Conservation (phyloP, 2,113 vertebrate genomes). For the Cercopithecus mona region DNA sequence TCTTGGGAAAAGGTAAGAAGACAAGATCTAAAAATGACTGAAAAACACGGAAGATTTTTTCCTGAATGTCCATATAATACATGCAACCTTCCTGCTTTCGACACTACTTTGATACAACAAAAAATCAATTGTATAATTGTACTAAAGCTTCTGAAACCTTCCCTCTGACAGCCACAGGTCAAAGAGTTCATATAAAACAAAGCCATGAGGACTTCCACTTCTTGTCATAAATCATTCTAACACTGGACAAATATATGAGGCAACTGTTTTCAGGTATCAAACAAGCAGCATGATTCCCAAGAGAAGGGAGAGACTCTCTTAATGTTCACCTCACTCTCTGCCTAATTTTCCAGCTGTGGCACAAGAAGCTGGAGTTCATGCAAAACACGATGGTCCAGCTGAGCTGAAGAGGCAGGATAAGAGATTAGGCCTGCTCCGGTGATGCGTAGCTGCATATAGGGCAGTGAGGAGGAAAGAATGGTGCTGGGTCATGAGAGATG, state of each 20-base stretch:
- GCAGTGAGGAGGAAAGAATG: neutral
- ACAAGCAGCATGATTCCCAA: neutral
- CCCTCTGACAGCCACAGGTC: neutral
- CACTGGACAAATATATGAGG: neutral
- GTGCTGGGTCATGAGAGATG: neutral
- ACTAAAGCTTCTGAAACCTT: neutral
- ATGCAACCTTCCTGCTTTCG: constrained; percentile 26
- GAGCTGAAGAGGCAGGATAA: neutral
- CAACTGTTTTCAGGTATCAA: constrained; percentile 7
- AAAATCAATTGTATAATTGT: neutral
- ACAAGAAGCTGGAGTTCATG: neutral
- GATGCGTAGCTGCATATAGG: neutral
- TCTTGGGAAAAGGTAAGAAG: neutral
- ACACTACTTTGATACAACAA: neutral
- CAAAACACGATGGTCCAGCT: neutral
- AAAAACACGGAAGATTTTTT: neutral
- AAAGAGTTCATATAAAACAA: constrained; percentile 47
- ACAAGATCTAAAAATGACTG: constrained; percentile 10
- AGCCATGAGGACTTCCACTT: neutral
- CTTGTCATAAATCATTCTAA: constrained; percentile 42
- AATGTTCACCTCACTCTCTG: neutral
- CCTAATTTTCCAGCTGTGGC: neutral
- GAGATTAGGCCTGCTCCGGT: neutral
- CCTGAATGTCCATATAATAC: neutral
- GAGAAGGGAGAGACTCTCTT: neutral